Base-by-base conservation (phyloP, 2,888 invertebrate genomes). In the Thera britannica region DNA sequence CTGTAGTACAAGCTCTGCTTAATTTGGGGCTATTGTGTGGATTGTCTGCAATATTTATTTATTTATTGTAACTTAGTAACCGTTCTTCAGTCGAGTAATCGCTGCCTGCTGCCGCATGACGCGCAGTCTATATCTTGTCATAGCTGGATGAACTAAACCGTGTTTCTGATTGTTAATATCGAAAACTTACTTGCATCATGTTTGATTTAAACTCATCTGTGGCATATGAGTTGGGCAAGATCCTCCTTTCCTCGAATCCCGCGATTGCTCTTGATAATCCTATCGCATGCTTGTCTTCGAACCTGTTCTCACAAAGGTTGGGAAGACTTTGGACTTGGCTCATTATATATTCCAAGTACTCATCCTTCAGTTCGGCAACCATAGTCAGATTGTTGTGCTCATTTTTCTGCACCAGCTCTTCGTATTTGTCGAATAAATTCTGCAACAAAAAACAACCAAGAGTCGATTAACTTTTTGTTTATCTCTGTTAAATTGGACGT, bases 321-420 rank as follows among this genome's bases (percentile, higher is more conserved):
- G 62, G 51, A 12, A 5, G 35, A 36, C 55, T 52, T 8, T 59
- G 57, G 23, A 63, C 41, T 62, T 59, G 59, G 3, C 8, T 3
- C 41, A 66, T 63, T 34, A 70, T 70, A 36, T 66, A 54, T 60
- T 70, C 52, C 3, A 63, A 64, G 52, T 75, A 72, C 38, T 62
- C 66, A 7, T 35, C 34, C 5, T 58, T 56, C 3, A 72, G 9
- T 3, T 63, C 56, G 11, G 34, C 63, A 2, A 70, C 67, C 6
- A 62, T 35, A 0, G 7, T 41, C 12, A 49, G 70, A 46, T 75
- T 72, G 49, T 72, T 75, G 11, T 69, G 67, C 2, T 70, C 58
- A 38, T 75, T 75, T 1, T 12, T 36, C 7, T n/a, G 57, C 23
- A 55, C 34, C 56, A 68, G 54, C 12, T 46, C 51, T 0, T 63